Evolutionary conservation across 2,113 vertebrate genomes (phyloP).

Genomic region (Trinectes maculatus): DNA sequence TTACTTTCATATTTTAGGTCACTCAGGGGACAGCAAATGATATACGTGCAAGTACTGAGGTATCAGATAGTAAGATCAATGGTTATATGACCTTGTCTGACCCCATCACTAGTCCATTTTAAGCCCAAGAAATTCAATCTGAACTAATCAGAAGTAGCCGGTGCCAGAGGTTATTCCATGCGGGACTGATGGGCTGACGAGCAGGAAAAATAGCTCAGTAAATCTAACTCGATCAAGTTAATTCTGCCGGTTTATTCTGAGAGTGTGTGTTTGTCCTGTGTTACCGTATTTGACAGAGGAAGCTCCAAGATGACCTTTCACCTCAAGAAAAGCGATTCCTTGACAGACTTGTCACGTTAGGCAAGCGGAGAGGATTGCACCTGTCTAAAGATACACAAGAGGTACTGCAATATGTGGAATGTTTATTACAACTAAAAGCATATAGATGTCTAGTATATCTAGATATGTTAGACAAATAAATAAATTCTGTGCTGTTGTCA

Average conservation of each 20-base stretch:
- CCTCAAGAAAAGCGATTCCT: slow-evolving; percentile 89
- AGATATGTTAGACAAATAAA: no score
- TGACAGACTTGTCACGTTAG: slow-evolving; percentile 88
- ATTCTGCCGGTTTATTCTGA: neutral
- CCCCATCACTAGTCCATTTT: slow-evolving; percentile 17
- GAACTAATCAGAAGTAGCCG: neutral
- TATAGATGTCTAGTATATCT: no score
- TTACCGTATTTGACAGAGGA: slow-evolving; percentile 81
- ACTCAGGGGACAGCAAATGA: slow-evolving; percentile 12
- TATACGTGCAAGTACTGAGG: neutral
- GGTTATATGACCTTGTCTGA: neutral
- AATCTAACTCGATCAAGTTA: neutral
- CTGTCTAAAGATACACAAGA: slow-evolving; percentile 88
- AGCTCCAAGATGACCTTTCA: slow-evolving; percentile 77
- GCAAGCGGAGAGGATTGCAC: slow-evolving; percentile 91
- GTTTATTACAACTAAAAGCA: neutral
- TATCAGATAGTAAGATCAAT: neutral
- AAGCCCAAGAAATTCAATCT: slow-evolving; percentile 36
- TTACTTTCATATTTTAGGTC: slow-evolving; percentile 17
- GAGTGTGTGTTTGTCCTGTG: neutral
- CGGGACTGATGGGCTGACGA: neutral
- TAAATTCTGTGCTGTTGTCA: no score
- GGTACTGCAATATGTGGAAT: slow-evolving; percentile 74
- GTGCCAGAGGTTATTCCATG: neutral
- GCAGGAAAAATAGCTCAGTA: slow-evolving; percentile 1